Evolutionary conservation across 2,888 invertebrate species (phyloP).

Genomic region (Andrena trimmerana): DNA sequence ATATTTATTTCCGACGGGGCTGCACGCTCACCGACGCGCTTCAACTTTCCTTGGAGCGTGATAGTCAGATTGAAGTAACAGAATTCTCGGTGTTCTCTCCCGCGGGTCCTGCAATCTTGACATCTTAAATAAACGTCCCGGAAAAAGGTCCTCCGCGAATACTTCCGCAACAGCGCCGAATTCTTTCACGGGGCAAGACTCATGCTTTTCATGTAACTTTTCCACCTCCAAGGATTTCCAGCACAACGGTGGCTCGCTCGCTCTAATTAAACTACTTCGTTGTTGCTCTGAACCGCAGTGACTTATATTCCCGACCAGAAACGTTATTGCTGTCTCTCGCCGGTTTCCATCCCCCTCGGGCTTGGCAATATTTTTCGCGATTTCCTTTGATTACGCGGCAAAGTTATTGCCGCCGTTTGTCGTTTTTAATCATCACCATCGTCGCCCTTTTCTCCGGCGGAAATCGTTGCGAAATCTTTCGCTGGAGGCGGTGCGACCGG

Average conservation of each 20-base stretch:
- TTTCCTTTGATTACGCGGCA: background rate
- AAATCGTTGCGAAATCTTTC: background rate
- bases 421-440: conserved; percentile 1
- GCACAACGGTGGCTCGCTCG: background rate
- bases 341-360: background rate
- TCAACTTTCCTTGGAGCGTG: conserved; percentile 14
- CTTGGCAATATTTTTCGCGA: background rate
- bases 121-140: conserved; percentile 39
- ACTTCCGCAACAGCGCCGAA: conserved; percentile 11
- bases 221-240: conserved; percentile 16
- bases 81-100: conserved; percentile 11
- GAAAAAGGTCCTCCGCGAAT: conserved; percentile 27
- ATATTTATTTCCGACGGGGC: conserved; percentile 37
- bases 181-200: conserved; percentile 18
- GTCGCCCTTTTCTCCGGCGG: background rate
- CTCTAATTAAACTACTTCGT: conserved; percentile 45
- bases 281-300: conserved; percentile 4
- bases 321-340: conserved; percentile 15
- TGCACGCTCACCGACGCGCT: conserved; percentile 9
- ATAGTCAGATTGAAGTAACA: conserved; percentile 26
- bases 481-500: background rate
- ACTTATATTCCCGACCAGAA: conserved; percentile 17
- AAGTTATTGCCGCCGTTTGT: background rate
- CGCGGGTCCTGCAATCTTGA: background rate
- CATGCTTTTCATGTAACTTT: conserved; percentile 25